phyloP scores from a whole-genome alignment of 1,140 invertebrate genomes.

The Dendroctonus ponderosae region DNA sequence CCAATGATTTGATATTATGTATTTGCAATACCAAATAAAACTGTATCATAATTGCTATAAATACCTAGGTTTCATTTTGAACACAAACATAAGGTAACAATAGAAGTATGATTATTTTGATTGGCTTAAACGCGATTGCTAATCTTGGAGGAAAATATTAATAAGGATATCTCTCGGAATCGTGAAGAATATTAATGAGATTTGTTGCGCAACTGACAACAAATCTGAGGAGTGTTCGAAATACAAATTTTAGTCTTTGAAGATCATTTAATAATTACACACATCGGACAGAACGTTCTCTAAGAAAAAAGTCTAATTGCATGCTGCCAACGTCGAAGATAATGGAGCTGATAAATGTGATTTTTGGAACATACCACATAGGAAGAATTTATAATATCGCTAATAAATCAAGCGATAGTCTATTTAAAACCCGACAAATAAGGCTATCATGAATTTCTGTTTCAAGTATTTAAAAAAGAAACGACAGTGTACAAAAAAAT shows the following conservation, averaged over 20 bases:
- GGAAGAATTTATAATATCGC: no score
- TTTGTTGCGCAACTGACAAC: conserved; percentile 9
- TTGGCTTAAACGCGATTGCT: conserved; percentile 7
- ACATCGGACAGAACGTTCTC: neutral
- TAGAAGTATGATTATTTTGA: conserved; percentile 13
- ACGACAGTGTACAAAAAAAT: no score
- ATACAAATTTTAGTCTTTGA: conserved; percentile 10
- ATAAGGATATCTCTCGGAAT: no score
- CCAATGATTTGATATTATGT: conserved; percentile 14
- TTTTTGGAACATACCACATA: no score
- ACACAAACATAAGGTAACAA: conserved; percentile 14
- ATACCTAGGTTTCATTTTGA: conserved; percentile 6
- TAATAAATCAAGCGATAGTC: no score
- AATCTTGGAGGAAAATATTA: conserved; percentile 3
- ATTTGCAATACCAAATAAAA: conserved; percentile 11
- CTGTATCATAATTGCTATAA: conserved; percentile 8
- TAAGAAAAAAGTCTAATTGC: no score
- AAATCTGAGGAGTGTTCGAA: conserved; percentile 11
- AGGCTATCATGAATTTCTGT: no score
- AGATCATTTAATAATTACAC: conserved; percentile 14
- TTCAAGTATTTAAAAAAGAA: no score
- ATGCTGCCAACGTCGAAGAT: no score
- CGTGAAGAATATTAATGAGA: conserved; percentile 7
- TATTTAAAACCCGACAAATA: no score
- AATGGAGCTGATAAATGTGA: no score